Percentiles rank a stretch among this genome's conserved stretches.
Conservation (phyloP, 1,140 invertebrate species). For the honey bee (Apis mellifera) region Amel_HAv3.1 CM009939.2:2625501-2626000, state of each 20-base stretch:
- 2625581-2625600: slow-evolving; percentile 20
- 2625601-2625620: slow-evolving; percentile 35
- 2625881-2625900: slow-evolving; percentile 66
- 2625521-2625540: slow-evolving; percentile 36
- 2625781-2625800: slow-evolving; percentile 4
- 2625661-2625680: slow-evolving; percentile 52
- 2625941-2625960: slow-evolving; percentile 19
- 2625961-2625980: slow-evolving; percentile 26
- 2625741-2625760: slow-evolving; percentile 24
- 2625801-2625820: slow-evolving; percentile 32
- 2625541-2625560: slow-evolving; percentile 38
- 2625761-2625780: background rate
- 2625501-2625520: slow-evolving; percentile 22
- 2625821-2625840: slow-evolving; percentile 45
- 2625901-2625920: slow-evolving; percentile 57
- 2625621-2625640: slow-evolving; percentile 49
- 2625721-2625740: slow-evolving; percentile 23
- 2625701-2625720: slow-evolving; percentile 43
- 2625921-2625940: slow-evolving; percentile 41
- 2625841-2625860: slow-evolving; percentile 35
- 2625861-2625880: slow-evolving; percentile 66
- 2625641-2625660: slow-evolving; percentile 51
- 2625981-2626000: slow-evolving; percentile 7
- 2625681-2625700: slow-evolving; percentile 58
- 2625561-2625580: slow-evolving; percentile 15